Evolutionary conservation across 2,113 vertebrate genomes (phyloP).

Genomic region (Hydrolagus affinis): DNA sequence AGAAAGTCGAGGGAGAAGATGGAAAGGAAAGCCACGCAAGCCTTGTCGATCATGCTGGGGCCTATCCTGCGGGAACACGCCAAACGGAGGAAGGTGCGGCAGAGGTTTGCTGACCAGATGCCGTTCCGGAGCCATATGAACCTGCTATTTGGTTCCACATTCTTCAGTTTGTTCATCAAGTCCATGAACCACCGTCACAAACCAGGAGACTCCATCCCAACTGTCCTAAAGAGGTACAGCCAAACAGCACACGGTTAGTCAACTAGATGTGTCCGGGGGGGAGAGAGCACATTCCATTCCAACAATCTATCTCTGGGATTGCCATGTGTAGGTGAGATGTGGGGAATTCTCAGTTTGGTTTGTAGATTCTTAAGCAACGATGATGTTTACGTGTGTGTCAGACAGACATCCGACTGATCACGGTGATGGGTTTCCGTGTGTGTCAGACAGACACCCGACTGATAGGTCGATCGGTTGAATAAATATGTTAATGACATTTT

Average conservation of each 20-base stretch:
- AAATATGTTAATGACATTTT: no score
- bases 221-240: background rate
- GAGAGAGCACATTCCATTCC: no score
- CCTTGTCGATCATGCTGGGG: constrained; percentile 49
- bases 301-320: no score
- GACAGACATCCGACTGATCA: no score
- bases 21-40: constrained; percentile 46
- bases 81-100: constrained; percentile 52
- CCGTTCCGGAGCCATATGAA: constrained; percentile 76
- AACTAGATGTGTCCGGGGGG: no score
- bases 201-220: constrained; percentile 11
- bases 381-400: no score
- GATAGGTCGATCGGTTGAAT: no score
- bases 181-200: constrained; percentile 46
- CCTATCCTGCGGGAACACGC: constrained; percentile 45
- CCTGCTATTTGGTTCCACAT: constrained; percentile 57
- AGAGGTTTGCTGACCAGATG: constrained; percentile 61
- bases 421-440: no score
- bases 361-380: no score
- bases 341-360: no score
- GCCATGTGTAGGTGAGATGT: no score
- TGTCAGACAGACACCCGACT: no score
- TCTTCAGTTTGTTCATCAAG: constrained; percentile 60
- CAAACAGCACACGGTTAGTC: background rate
- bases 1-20: constrained; percentile 43